Conservation (phyloP, 2,113 vertebrate genomes). For the Sclerurus mexicanus region DNA sequence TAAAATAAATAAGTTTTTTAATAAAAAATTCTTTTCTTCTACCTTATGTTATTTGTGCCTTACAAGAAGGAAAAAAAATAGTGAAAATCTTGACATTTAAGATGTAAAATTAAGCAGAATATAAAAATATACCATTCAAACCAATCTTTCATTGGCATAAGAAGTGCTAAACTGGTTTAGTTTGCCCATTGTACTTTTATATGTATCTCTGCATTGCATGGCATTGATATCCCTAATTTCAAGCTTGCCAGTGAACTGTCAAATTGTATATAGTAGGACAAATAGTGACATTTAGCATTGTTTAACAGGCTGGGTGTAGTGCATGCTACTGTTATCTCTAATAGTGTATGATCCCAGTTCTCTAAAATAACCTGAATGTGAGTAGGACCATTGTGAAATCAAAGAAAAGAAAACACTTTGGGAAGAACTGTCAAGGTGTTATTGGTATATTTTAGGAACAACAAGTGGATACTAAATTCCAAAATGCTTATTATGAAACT, state of each 20-base stretch:
- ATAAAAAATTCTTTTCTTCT: background rate
- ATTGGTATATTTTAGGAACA: background rate
- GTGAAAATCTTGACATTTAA: background rate
- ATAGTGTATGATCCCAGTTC: rapidly evolving
- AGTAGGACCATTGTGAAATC: background rate
- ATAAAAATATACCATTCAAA: background rate
- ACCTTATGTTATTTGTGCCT: background rate
- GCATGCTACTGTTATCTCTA: background rate
- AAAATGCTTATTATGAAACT: background rate
- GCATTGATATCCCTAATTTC: background rate
- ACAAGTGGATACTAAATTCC: rapidly evolving
- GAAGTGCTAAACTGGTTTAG: background rate
- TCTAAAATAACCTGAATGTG: background rate
- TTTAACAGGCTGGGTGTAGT: background rate
- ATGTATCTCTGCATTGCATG: background rate
- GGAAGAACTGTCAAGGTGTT: background rate
- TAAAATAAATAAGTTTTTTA: background rate
- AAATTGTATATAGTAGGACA: background rate
- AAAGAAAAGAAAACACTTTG: background rate
- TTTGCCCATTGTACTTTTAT: background rate
- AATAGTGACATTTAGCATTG: background rate
- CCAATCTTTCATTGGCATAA: background rate
- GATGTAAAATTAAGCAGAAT: background rate
- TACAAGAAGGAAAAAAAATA: background rate
- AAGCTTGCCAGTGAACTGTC: background rate